A percentile compares a stretch with the other conserved stretches of the same genome.
phyloP scores from a whole-genome alignment of 2,113 vertebrate species.

The Lophius piscatorius region DNA sequence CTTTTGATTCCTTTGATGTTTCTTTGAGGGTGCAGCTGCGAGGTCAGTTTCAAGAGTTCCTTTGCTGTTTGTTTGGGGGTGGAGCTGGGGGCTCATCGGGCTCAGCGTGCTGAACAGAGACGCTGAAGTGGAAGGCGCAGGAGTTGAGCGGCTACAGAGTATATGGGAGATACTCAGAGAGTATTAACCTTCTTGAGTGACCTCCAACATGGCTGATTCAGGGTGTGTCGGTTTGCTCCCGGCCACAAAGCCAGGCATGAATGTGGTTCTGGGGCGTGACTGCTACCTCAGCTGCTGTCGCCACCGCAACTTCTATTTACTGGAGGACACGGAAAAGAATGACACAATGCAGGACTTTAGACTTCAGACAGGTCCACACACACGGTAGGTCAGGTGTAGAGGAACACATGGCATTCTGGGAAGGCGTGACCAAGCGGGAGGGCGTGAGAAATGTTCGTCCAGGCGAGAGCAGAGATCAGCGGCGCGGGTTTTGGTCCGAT shows the following conservation, averaged over 20 bases:
- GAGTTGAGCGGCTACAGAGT: too few species aligned
- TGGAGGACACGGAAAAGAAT: conserved; percentile 21
- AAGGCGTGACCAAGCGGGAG: conserved; percentile 16
- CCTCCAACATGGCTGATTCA: background rate
- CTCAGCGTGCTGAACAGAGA: too few species aligned
- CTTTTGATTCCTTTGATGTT: too few species aligned
- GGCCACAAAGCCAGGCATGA: background rate
- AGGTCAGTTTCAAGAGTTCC: too few species aligned
- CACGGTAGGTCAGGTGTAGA: conserved; percentile 12
- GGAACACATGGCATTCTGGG: conserved; percentile 18
- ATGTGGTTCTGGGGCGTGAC: conserved; percentile 56
- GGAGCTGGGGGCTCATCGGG: too few species aligned
- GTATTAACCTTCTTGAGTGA: too few species aligned
- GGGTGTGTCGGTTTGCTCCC: conserved; percentile 2
- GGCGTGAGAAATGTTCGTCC: conserved; percentile 5
- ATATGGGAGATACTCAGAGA: too few species aligned
- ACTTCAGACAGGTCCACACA: conserved; percentile 36
- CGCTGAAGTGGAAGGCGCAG: too few species aligned
- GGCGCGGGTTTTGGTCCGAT: conserved; percentile 17
- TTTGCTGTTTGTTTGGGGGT: too few species aligned
- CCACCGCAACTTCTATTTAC: conserved; percentile 38
- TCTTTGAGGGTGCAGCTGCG: too few species aligned
- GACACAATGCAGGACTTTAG: conserved; percentile 63
- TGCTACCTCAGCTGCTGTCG: conserved; percentile 12
- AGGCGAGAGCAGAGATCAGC: too few species aligned